Conservation (phyloP, 2,113 vertebrate genomes). For the Zapus hudsonius region DNA sequence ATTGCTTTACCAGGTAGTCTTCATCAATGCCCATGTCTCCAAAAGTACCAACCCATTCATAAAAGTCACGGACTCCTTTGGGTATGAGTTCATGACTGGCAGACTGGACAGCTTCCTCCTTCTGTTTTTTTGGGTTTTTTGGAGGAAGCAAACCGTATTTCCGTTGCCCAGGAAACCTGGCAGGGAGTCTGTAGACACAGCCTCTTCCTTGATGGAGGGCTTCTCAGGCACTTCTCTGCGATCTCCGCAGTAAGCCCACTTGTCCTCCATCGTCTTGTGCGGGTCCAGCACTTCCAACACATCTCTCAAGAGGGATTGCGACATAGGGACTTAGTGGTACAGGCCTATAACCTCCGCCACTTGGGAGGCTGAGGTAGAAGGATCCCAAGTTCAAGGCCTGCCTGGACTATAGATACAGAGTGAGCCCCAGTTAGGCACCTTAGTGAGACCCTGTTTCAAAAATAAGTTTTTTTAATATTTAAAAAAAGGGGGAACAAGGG, state of each 20-base stretch:
- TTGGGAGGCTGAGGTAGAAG: neutral
- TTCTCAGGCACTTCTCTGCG: accelerated
- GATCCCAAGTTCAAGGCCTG: neutral
- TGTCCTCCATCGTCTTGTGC: slow-evolving; percentile 71
- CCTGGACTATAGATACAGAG: neutral
- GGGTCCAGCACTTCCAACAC: slow-evolving; percentile 85
- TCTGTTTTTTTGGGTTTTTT: slow-evolving; percentile 50
- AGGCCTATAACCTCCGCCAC: neutral
- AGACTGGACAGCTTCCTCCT: neutral
- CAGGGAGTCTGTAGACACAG: no score
- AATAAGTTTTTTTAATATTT: neutral
- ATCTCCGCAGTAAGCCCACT: neutral
- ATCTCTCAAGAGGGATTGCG: slow-evolving; percentile 84
- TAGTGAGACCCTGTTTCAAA: neutral
- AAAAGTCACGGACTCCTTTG: slow-evolving; percentile 75
- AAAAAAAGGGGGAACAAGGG: neutral
- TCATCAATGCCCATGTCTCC: slow-evolving; percentile 68
- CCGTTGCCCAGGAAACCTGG: slow-evolving; percentile 20
- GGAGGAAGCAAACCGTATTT: slow-evolving; percentile 44
- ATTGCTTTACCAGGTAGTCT: slow-evolving; percentile 75
- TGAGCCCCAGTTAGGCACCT: neutral
- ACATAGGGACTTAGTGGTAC: neutral
- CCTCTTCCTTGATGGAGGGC: neutral
- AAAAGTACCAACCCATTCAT: slow-evolving; percentile 74
- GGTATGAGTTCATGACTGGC: slow-evolving; percentile 26